Evolutionary conservation across 64 coral and sea anemone genomes (phyloP), one percentile per base, ranked within the genome.

Genomic region (Anthopleura sola): DNA sequence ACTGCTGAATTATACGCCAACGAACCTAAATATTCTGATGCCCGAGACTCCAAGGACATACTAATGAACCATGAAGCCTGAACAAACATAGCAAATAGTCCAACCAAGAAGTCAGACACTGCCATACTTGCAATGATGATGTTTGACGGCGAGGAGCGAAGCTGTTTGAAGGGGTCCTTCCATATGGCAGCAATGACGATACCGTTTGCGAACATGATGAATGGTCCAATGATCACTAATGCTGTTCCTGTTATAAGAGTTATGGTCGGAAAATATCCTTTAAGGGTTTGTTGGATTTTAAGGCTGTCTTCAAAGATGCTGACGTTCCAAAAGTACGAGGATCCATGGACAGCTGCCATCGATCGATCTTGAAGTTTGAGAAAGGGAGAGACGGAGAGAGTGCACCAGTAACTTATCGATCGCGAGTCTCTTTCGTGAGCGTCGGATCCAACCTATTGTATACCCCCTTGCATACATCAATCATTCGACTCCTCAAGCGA

Each of bases 61-160:
- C 37, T 48, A 34, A 80, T 80, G 12, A 16, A 80, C 36, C 36
- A 80, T 24, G 21, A 80, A 0, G 49, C 23, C 8, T 80, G 49
- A n/a, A 51, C 11, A 51, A 29, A n/a, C 2, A 46, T 40, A 14
- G 18, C 36, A 23, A 3, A 4, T 24, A 46, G 36, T n/a, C 78
- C 78, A 29, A 80, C 78, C 36, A 80, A 24, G 47, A 80, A 51
- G 26, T 80, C 78, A 80, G 38, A 47, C 5, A 80, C 37, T 29
- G 78, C 78, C 78, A 80, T 80, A 46, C 78, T 39, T 48, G 19
- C 78, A 3, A 80, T 80, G 37, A 80, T 80, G 31, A 28, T 80
- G n/a, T 24, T 80, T 20, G 78, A 48, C 0, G 78, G 78, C 14
- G 78, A 40, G 37, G 78, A 51, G 26, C 78, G 78, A 51, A 80